A percentile compares a stretch with the other conserved stretches of the same genome.
Evolutionary conservation across 2,113 vertebrate genomes (phyloP).

Genomic region (Carettochelys insculpta): DNA sequence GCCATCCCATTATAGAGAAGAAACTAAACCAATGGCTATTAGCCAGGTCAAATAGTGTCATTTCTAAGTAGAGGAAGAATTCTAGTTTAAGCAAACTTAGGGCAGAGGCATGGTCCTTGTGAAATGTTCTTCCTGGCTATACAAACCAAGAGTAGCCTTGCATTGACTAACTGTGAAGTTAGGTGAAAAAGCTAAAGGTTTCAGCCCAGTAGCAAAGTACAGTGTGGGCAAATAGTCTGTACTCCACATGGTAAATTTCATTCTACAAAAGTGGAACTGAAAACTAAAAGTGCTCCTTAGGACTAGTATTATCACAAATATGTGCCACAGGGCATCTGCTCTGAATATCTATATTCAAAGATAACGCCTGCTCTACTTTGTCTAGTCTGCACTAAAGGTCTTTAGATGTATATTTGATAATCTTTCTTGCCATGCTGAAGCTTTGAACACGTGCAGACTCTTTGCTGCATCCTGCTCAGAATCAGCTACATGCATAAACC

Average conservation of each 20-base stretch:
- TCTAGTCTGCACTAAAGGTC: neutral
- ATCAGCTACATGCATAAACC: neutral
- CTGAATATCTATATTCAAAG: neutral
- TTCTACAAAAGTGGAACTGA: neutral
- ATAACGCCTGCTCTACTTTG: neutral
- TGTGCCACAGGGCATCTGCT: neutral
- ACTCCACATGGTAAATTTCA: neutral
- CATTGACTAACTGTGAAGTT: neutral
- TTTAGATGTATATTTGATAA: neutral
- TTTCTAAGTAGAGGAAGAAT: neutral
- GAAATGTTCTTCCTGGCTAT: neutral
- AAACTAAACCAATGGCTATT: neutral
- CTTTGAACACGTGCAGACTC: neutral
- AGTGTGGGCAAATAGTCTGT: neutral
- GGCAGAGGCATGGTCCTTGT: neutral
- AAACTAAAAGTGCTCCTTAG: neutral
- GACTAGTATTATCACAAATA: neutral
- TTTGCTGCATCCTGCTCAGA: constrained; percentile 19
- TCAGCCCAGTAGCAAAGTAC: neutral
- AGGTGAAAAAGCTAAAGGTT: neutral
- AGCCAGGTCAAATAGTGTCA: neutral
- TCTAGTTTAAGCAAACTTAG: neutral
- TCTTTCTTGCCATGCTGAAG: constrained; percentile 3
- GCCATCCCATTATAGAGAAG: neutral
- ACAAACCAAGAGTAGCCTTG: neutral